Percentiles rank a stretch among this genome's conserved stretches.
Conservation (phyloP, 2,797 vertebrate species). For the Lagodon rhomboides region DNA sequence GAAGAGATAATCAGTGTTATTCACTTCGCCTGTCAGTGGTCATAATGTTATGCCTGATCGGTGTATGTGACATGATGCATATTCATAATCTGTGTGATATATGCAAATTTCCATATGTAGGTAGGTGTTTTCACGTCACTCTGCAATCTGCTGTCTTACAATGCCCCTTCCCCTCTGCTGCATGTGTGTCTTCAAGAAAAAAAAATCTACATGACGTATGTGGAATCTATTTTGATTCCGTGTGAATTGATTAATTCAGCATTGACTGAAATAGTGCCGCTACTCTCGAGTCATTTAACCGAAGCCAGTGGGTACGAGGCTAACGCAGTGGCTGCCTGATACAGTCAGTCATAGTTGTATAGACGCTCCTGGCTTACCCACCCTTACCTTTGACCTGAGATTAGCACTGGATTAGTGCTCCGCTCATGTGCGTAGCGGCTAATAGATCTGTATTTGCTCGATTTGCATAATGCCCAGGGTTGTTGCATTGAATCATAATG, state of each 20-base stretch:
- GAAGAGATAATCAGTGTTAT: too few relatives aligned
- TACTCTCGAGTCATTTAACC: not conserved
- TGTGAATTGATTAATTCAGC: slow-evolving; percentile 17
- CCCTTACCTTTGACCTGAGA: slow-evolving; percentile 51
- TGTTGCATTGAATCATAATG: slow-evolving; percentile 52
- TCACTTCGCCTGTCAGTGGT: too few relatives aligned
- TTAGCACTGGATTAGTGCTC: slow-evolving; percentile 59
- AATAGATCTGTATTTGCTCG: slow-evolving; percentile 19
- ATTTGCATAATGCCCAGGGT: slow-evolving; percentile 47
- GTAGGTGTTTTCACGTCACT: slow-evolving; percentile 22
- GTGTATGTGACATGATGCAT: slow-evolving; percentile 33
- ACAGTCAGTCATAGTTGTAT: slow-evolving; percentile 7
- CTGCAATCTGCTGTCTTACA: slow-evolving; percentile 23
- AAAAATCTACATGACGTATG: not conserved
- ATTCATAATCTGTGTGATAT: slow-evolving; percentile 60
- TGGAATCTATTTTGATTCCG: slow-evolving; percentile 8
- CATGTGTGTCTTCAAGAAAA: not conserved
- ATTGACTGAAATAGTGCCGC: not conserved
- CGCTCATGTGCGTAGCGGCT: slow-evolving; percentile 20
- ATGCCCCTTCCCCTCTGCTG: slow-evolving; percentile 6
- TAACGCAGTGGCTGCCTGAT: slow-evolving; percentile 27
- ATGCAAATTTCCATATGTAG: slow-evolving; percentile 49
- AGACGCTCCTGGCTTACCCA: slow-evolving; percentile 27
- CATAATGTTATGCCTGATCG: too few relatives aligned
- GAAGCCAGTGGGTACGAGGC: not conserved